A percentile compares a stretch with the other conserved stretches of the same genome.
phyloP scores from a whole-genome alignment of 1,140 invertebrate species.

The Bombus soroeensis region DNA sequence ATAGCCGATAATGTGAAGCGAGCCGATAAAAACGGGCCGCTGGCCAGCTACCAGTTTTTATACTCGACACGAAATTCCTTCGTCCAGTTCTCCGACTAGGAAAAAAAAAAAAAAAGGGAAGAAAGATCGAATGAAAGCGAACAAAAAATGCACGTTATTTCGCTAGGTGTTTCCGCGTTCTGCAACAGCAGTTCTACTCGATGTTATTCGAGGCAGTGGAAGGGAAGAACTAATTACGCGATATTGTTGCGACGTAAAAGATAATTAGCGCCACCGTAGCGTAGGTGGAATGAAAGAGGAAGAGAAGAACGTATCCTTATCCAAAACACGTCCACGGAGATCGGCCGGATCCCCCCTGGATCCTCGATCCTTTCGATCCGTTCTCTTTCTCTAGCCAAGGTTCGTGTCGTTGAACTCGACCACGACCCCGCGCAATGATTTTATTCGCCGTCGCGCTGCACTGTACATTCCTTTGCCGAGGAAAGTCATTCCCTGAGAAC shows the following conservation, averaged over 20 bases:
- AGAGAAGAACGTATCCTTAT: background rate
- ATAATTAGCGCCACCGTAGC: background rate
- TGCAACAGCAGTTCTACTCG: background rate
- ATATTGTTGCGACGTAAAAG: background rate
- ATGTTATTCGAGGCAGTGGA: background rate
- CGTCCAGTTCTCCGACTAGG: background rate
- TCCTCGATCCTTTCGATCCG: constrained; percentile 40
- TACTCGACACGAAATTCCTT: background rate
- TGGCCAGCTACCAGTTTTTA: background rate
- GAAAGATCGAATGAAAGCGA: background rate
- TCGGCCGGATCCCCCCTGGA: constrained; percentile 5
- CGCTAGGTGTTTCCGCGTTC: background rate
- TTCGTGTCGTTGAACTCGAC: constrained; percentile 57
- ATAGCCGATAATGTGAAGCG: background rate
- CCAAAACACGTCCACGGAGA: background rate
- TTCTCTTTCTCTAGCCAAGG: constrained; percentile 43
- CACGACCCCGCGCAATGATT: constrained; percentile 56
- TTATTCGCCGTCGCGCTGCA: constrained; percentile 25
- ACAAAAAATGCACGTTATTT: background rate
- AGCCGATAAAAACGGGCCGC: constrained; percentile 16
- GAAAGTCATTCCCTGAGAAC: constrained; percentile 49
- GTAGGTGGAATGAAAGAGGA: background rate
- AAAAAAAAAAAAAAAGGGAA: too few species aligned
- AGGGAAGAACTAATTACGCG: background rate
- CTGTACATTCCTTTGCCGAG: constrained; percentile 46